phyloP scores from a whole-genome alignment of 2,113 vertebrate genomes.

The Larimichthys polyactis region DNA sequence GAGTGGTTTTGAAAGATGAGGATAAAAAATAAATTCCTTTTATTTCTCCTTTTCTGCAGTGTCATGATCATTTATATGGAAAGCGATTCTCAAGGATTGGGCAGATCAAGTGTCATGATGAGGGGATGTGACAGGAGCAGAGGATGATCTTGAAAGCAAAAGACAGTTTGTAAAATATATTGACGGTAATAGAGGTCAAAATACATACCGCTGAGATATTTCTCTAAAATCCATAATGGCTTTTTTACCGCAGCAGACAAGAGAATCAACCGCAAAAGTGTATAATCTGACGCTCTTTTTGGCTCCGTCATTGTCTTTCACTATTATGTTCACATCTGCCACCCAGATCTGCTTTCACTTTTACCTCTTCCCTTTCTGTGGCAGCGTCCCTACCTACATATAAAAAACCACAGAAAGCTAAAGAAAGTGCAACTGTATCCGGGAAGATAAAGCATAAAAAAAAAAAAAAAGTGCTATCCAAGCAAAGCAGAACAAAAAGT shows the following conservation, averaged over 20 bases:
- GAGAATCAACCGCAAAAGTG: constrained; percentile 18
- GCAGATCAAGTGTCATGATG: constrained; percentile 13
- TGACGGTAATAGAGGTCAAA: constrained; percentile 34
- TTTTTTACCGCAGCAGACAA: constrained; percentile 31
- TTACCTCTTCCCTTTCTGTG: constrained; percentile 1
- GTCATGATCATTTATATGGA: constrained; percentile 8
- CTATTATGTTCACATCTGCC: neutral
- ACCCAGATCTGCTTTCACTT: constrained; percentile 36
- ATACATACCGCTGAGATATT: constrained; percentile 5
- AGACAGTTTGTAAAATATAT: constrained; percentile 26
- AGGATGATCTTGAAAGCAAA: constrained; percentile 25
- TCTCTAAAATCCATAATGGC: constrained; percentile 13
- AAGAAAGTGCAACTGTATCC: constrained; percentile 12
- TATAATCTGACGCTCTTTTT: constrained; percentile 3
- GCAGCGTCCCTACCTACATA: neutral
- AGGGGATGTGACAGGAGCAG: constrained; percentile 11
- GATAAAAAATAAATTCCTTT: constrained; percentile 15
- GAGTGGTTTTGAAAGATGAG: neutral
- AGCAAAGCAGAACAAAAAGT: neutral
- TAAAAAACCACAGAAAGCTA: constrained; percentile 23
- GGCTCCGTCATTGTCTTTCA: neutral
- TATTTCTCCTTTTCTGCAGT: constrained; percentile 9
- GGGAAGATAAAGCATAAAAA: neutral
- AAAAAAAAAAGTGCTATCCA: constrained; percentile 1
- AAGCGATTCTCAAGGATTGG: constrained; percentile 8